Evolutionary conservation across 1,140 invertebrate species (phyloP), one percentile per base, ranked within the genome.

Genomic region (Hylaeus anthracinus): DNA sequence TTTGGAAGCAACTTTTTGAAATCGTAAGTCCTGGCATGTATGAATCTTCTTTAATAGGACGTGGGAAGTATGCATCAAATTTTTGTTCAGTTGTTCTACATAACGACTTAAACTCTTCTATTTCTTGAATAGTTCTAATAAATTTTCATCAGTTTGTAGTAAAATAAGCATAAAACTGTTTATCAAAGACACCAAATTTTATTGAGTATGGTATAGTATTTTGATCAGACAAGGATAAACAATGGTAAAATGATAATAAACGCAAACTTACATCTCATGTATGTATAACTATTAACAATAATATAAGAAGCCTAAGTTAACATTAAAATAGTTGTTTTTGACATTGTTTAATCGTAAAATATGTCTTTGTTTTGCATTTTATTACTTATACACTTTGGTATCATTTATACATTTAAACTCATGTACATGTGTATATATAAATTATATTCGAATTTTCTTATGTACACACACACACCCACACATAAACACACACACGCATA

Each of bases 341-440:
- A 72, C 63, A 70, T 83, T 60, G 3, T 58, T 81, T 85, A 87
- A 70, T 86, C 82, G 85, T 90, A 89, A 89, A 91, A 89, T 90
- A 89, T 85, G 72, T 88, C 83, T 92, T 85, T 84, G 83, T 90
- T 84, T 86, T 80, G 88, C 88, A 81, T 90, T 91, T 91, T 83
- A 80, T 86, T 81, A 80, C 82, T 85, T 78, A 82, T 90, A 92
- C 66, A 82, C 92, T 92, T 92, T 92, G 92, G 92, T 92, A 92
- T 92, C 86, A 81, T 87, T 83, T 88, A 90, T 84, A 88, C 79
- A 84, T 81, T 88, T 82, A 83, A 87, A 72, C 72, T 84, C 88
- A 84, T 86, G 72, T 88, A 88, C 76, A 85, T 26, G 64, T n/a
- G 2, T 66, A 66, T 66, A 48, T 66, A 26, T 41, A 66, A 66